Base-by-base conservation (phyloP, 2,888 invertebrate species). In the Uloborus plumipes region DNA sequence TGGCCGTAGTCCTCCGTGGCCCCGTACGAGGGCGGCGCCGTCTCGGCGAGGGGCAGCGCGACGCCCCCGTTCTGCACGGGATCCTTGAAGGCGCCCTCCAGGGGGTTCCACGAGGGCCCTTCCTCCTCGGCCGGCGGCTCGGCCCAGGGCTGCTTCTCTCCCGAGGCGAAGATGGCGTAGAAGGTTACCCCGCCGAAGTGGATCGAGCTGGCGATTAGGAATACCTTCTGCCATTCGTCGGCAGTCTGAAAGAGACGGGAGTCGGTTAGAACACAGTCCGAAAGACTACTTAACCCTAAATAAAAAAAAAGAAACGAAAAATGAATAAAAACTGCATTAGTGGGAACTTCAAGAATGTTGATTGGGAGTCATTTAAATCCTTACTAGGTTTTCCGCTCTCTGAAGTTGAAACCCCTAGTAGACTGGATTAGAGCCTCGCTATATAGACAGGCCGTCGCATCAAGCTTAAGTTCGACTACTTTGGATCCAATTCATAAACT, bases 91-190 rank as follows among this genome's bases (percentile, higher is more conserved):
- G 94, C 94, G 64, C 93, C 93, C 0, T 91, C 89, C 0, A 84
- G 51, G 11, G 84, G 84, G 53, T 84, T 84, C 84, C 84, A 84
- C 6, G 84, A 84, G 3, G 84, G 80, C 0, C 72, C 84, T 20
- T 84, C 84, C 7, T 72, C 81, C 22, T 72, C 82, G 4, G 55
- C 51, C 13, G 73, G 69, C 6, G 96, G 94, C 88, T 99, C 99
- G 0, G 99, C 99, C 99, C 99, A 99, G 0, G 95, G 93, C 89
- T 99, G 99, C 84, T 99, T 91, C 88, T 99, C 99, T 1, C 99
- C 99, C 0, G 98, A 99, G 11, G 99, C 99, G 88, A 99, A 99
- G 73, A 98, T 92, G 0, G 93, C 99, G 88, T 99, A 99, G 89
- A 99, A 99, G 51, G 95, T 94, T 83, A 99, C 97, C 0, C 99